These are phyloP conservation scores for Aplysina aerophoba DNA, from an alignment of 37 sponge, comb jelly and placozoan species.

Conservation along the genomic window DNA sequence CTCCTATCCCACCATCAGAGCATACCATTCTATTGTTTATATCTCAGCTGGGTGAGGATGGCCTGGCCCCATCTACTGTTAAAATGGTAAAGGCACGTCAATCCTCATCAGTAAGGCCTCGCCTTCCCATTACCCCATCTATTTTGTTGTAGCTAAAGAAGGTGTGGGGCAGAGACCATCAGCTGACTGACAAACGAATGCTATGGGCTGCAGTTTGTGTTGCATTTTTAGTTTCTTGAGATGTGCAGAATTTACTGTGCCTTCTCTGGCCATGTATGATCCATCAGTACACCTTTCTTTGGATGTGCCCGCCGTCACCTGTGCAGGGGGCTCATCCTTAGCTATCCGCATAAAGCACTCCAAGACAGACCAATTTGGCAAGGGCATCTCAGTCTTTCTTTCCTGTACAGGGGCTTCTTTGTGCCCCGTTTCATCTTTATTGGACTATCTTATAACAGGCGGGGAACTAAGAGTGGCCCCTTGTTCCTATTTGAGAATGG, in stretches of 20 bases:
- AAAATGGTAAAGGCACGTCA: not conserved
- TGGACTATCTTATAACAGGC: not conserved
- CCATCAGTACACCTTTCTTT: not conserved
- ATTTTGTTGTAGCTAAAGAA: not conserved
- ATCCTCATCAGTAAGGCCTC: not conserved
- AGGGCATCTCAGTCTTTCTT: not conserved
- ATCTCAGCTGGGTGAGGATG: not conserved
- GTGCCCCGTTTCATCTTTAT: not conserved
- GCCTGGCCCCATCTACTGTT: not conserved
- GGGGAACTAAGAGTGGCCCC: not conserved
- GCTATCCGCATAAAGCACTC: not conserved
- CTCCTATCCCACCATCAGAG: not conserved
- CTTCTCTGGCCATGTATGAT: not conserved
- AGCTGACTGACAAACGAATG: not conserved
- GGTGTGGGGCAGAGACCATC: not conserved
- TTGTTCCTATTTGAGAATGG: not conserved
- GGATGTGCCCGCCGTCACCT: not conserved
- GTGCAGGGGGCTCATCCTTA: no score
- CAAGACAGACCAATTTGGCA: slow-evolving; percentile 10
- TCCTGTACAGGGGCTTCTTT: not conserved
- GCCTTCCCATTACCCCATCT: slow-evolving; percentile 1
- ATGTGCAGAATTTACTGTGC: slow-evolving; percentile 7
- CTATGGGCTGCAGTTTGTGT: slow-evolving; percentile 34
- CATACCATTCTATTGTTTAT: not conserved
- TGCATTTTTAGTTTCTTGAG: slow-evolving; percentile 40